Conservation (phyloP, 2,888 invertebrate genomes). For the Drosophila dives region DNA sequence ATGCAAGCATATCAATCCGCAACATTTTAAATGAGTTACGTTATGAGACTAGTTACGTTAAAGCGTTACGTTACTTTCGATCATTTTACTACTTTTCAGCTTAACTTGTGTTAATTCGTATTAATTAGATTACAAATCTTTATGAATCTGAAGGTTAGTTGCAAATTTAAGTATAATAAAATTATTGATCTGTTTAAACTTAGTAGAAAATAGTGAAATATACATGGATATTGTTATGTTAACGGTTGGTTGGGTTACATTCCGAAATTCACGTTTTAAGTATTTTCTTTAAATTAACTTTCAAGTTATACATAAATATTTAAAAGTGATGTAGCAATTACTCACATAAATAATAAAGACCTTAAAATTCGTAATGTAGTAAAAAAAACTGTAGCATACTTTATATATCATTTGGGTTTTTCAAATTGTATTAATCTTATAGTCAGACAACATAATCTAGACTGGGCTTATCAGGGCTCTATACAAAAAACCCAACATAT, state of each 20-base stretch:
- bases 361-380: too few relatives aligned
- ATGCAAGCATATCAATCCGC: slow-evolving; percentile 10
- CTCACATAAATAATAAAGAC: not conserved
- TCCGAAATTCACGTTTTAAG: not conserved
- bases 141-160: not conserved
- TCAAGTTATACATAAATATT: not conserved
- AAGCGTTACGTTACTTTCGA: not conserved
- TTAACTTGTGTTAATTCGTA: not conserved
- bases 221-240: not conserved
- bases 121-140: not conserved
- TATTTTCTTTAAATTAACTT: not conserved
- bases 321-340: not conserved
- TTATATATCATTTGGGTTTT: not conserved
- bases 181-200: not conserved
- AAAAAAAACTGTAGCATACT: slow-evolving; percentile 11
- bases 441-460: slow-evolving; percentile 8
- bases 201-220: not conserved
- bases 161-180: not conserved
- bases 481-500: slow-evolving; percentile 12
- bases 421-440: slow-evolving; percentile 13
- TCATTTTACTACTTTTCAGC: slow-evolving; percentile 9
- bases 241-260: not conserved
- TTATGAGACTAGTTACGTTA: not conserved
- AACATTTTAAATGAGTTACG: not conserved
- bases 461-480: slow-evolving; percentile 19